Base-by-base conservation (phyloP, 1,140 invertebrate genomes). In the Drosophila lacteicornis region DNA sequence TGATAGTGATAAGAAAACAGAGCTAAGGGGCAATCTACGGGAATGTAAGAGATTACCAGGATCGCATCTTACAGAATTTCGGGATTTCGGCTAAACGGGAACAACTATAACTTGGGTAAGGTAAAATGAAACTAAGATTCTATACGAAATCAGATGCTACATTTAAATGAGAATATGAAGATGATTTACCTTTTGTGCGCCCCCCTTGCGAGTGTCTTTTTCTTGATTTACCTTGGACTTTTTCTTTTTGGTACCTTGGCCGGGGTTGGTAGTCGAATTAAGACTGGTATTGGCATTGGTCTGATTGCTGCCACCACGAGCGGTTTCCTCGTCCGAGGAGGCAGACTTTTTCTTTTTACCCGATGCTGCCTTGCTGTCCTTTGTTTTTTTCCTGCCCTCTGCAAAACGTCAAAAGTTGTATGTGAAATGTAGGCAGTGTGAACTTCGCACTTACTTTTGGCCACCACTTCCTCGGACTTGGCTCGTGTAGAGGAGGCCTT, bases 401-500 rank as follows among this genome's bases (percentile, higher is more conserved):
- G 58, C 43, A 75, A 47, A 4, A 25, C 8, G 17, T 19, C 13
- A 11, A 40, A 46, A 3, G 4, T 15, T 9, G 9, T 15, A 17
- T 49, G 1, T 55, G n/a, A 12, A 56, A n/a, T 51, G 12, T 6
- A 4, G 4, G 42, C 27, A 13, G 15, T 25, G 3, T 22, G 12
- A 27, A n/a, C 9, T n/a, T 13, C 2, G 17, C 9, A 49, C 57
- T 46, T 92, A 94, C 94, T 94, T 88, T 94, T 94, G 40, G 93
- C 93, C 6, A 93, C 91, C 58, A 92, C 92, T 59, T 95, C 94
- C 68, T 94, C 94, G 49, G 95, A 95, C 77, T 95, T 94, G 38
- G 94, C 94, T 53, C 96, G 94, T 19, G 95, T 96, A 76, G 95
- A 96, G 42, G 97, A 92, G 12, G 96, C 96, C 94, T 98, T 98